Evolutionary conservation across 2,888 invertebrate species (phyloP), one percentile per base, ranked within the genome.

Genomic region (Nemapogon koenigi): DNA sequence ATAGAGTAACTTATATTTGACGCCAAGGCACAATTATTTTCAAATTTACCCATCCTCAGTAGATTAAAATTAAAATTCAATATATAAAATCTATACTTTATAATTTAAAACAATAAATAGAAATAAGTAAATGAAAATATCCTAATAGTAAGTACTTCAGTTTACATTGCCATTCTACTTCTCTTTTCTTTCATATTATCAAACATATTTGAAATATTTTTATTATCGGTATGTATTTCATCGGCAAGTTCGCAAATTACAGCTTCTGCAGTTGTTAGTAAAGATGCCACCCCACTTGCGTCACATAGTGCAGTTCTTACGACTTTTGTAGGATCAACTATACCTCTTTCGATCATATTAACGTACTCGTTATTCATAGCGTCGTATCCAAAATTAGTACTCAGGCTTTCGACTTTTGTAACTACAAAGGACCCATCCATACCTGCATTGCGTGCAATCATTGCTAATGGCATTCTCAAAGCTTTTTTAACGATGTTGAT

Each of bases 281-380:
- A 48, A n/a, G 76, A 76, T 35, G 76, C 75, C 14, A 76, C 64
- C 29, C 75, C 64, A 49, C 75, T 66, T 7, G 75, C 76, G 50
- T 73, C 71, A 30, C 52, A 66, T 35, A 76, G 44, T 13, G 76
- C 75, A 49, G 64, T 59, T 57, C 59, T 56, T 2, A 76, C 67
- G 6, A 76, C 66, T 83, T 98, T 97, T 18, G 96, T 95, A 10
- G 97, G 96, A 72, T 97, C 97, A 52, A 97, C 92, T 55, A 97
- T 97, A 39, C 96, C 96, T 55, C 83, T 87, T 53, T 92, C 90
- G 47, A 95, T 88, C 85, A 97, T 88, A 59, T 97, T 89, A 2
- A 92, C 92, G 58, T 88, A 95, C 63, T 91, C 88, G 53, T 88
- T 87, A 53, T 89, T 91, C 49, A 94, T 63, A 1, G 94, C 96